phyloP scores from a whole-genome alignment of 2,888 invertebrate genomes.

The Acheta domesticus region DNA sequence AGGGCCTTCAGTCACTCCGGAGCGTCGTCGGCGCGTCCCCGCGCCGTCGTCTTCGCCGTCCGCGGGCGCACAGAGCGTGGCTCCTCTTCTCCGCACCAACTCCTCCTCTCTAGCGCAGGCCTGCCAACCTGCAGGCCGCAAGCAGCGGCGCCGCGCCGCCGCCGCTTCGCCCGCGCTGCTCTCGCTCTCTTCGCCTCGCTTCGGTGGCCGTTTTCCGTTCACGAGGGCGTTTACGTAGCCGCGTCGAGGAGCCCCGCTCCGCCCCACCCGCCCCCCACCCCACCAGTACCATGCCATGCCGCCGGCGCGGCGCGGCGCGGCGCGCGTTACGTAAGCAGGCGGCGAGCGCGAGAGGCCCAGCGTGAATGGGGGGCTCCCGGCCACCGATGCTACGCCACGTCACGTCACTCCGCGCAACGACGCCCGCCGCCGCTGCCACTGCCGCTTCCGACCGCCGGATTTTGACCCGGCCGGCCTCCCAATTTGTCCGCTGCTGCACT shows the following conservation, averaged over 20 bases:
- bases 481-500: too few species aligned
- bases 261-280: too few species aligned
- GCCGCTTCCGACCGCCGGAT: too few species aligned
- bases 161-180: neutral
- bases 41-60: neutral
- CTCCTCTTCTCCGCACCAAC: neutral
- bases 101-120: neutral
- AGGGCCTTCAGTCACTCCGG: too few species aligned
- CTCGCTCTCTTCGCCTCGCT: too few species aligned
- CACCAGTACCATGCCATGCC: too few species aligned
- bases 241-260: too few species aligned
- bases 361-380: neutral
- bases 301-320: too few species aligned
- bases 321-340: neutral
- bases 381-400: too few species aligned
- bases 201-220: neutral
- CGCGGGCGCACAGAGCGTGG: neutral
- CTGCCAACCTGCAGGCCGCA: neutral
- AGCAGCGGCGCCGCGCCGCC: neutral
- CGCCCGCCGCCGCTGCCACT: too few species aligned
- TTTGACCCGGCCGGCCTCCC: too few species aligned
- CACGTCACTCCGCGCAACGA: too few species aligned
- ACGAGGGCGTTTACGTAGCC: slow-evolving; percentile 9
- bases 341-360: neutral
- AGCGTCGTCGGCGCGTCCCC: neutral